Evolutionary conservation across 2,113 vertebrate genomes (phyloP).

Genomic region (Blennius ocellaris): DNA sequence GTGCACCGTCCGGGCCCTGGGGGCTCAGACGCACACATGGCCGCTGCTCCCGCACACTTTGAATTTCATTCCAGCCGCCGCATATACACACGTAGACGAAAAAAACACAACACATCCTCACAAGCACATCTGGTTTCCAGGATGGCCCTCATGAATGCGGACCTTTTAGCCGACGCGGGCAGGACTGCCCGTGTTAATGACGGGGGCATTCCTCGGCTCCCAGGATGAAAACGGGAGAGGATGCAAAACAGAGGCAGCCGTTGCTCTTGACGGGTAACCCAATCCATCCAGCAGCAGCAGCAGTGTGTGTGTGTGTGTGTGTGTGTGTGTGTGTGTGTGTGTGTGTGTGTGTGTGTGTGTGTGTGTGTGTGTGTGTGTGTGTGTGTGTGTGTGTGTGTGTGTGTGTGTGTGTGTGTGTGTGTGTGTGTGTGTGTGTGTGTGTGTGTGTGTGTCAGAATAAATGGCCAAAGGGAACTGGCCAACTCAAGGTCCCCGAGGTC

Average conservation of each 20-base stretch:
- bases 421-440: slow-evolving; percentile 23
- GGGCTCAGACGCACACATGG: slow-evolving; percentile 52
- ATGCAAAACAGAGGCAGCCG: slow-evolving; percentile 75
- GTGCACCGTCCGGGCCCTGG: slow-evolving; percentile 56
- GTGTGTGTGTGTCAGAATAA: slow-evolving; percentile 50
- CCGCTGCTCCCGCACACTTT: slow-evolving; percentile 32
- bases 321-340: slow-evolving; percentile 39
- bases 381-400: slow-evolving; percentile 17
- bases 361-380: slow-evolving; percentile 45
- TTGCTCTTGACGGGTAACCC: slow-evolving; percentile 63
- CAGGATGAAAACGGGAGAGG: slow-evolving; percentile 62
- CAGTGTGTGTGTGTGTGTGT: slow-evolving; percentile 13
- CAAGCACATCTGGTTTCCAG: slow-evolving; percentile 77
- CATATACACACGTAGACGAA: slow-evolving; percentile 23
- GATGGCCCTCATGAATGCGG: slow-evolving; percentile 65
- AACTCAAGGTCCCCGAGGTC: slow-evolving; percentile 69
- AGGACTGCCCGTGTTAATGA: slow-evolving; percentile 76
- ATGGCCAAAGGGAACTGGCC: slow-evolving; percentile 63
- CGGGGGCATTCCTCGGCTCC: slow-evolving; percentile 60
- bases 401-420: slow-evolving; percentile 35
- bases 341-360: slow-evolving; percentile 16
- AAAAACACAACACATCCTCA: slow-evolving; percentile 36
- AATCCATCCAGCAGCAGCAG: slow-evolving; percentile 67
- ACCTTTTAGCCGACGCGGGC: slow-evolving; percentile 63
- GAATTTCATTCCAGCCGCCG: slow-evolving; percentile 39